phyloP scores from a whole-genome alignment of 2,888 invertebrate species.

The Listrodromus nycthemerus region DNA sequence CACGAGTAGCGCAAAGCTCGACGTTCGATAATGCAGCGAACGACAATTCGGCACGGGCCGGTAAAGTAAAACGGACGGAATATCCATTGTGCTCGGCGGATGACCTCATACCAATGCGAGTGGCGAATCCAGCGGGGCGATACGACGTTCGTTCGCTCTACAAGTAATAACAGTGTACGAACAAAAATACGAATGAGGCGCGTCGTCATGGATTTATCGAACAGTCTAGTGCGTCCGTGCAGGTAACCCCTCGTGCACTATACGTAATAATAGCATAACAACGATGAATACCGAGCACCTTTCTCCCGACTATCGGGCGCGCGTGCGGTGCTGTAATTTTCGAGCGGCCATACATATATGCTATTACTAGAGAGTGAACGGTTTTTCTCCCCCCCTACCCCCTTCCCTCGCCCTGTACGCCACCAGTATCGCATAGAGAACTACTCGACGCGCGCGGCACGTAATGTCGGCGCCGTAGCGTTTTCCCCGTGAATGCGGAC shows the following conservation, averaged over 20 bases:
- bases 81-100: not conserved
- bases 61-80: not conserved
- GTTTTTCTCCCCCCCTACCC: slow-evolving; percentile 5
- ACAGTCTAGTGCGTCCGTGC: slow-evolving; percentile 53
- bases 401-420: not conserved
- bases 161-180: not conserved
- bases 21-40: not conserved
- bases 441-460: slow-evolving; percentile 26
- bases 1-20: not conserved
- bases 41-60: not conserved
- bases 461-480: slow-evolving; percentile 38
- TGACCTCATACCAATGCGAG: not conserved
- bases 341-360: slow-evolving; percentile 16
- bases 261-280: slow-evolving; percentile 52
- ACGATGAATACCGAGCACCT: slow-evolving; percentile 64
- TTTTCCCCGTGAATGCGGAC: not conserved
- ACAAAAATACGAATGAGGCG: slow-evolving; percentile 27
- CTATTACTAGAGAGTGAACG: slow-evolving; percentile 26
- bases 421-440: slow-evolving; percentile 31
- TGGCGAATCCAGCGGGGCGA: not conserved
- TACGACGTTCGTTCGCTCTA: not conserved
- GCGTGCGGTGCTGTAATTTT: slow-evolving; percentile 55
- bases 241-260: slow-evolving; percentile 15
- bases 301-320: slow-evolving; percentile 50
- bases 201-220: slow-evolving; percentile 66